Base-by-base conservation (phyloP, 1,140 invertebrate genomes). In the Asobara japonica region DNA sequence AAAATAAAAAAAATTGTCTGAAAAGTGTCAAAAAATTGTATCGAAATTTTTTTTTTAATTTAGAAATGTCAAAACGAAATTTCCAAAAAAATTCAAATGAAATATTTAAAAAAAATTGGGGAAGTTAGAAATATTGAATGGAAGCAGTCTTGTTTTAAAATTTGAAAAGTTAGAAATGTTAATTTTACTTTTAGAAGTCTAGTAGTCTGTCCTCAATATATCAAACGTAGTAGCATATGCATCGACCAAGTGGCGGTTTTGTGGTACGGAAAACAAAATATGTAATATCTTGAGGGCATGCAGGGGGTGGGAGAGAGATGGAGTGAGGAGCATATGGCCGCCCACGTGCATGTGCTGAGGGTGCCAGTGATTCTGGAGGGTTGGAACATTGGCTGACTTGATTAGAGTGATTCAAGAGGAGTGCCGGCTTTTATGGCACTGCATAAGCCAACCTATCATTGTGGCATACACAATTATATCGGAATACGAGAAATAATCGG, bases 331-430 rank as follows among this genome's bases (percentile, higher is more conserved):
- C 29, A 30, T 62, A 30, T 62, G n/a, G n/a, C 60, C n/a, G n/a
- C 27, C 27, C 27, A 62, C 27, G 60, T 30, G 60, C 27, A 31
- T 29, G n/a, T 29, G 25, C 22, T 27, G 56, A n/a, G 22, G 11
- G 56, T 62, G 29, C 27, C 25, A 62, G 29, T 29, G 29, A 30
- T 30, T 29, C 25, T 30, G 60, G 29, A 29, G 60, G 25, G 27
- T 61, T 62, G 51, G n/a, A 45, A 4, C 41, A 16, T 13, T 45
- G 56, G 25, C 22, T 6, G 25, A 29, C 7, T 62, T 16, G 25
- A 62, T 62, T 62, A 62, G 13, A 62, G 60, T 62, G 60, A 62
- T 16, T 56, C 18, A 13, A 29, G 29, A 62, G 29, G 60, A 29
- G 60, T 18, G 60, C 25, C 60, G 25, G 16, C 2, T n/a, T 25